A percentile compares a stretch with the other conserved stretches of the same genome.
phyloP scores from a whole-genome alignment of 2,797 vertebrate genomes.

The Sphenodon punctatus region DNA sequence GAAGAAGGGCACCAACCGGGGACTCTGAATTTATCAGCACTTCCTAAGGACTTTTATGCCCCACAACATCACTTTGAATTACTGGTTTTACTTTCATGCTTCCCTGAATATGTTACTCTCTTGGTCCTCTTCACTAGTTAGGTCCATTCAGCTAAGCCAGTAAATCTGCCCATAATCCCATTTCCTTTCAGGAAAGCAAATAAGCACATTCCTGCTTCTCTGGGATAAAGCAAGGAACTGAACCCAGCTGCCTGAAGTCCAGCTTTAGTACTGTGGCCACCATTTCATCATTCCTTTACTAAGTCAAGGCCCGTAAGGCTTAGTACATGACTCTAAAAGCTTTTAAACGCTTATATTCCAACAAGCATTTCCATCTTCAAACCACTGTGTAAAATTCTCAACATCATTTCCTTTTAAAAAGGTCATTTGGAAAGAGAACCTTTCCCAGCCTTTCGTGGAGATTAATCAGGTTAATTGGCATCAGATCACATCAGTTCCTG shows the following conservation, averaged over 20 bases:
- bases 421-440: conserved; percentile 19
- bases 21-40: too few species aligned
- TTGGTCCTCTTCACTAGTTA: too few species aligned
- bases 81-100: too few species aligned
- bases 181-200: neutral
- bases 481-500: conserved; percentile 34
- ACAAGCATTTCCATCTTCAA: neutral
- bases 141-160: too few species aligned
- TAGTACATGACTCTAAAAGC: neutral
- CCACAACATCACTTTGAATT: too few species aligned
- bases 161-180: neutral
- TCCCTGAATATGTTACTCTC: too few species aligned
- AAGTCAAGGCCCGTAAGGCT: neutral
- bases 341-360: neutral
- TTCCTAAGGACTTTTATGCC: too few species aligned
- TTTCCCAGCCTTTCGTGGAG: conserved; percentile 13
- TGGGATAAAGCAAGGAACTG: neutral
- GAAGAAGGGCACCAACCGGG: too few species aligned
- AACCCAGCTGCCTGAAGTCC: neutral
- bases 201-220: neutral
- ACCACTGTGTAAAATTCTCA: neutral
- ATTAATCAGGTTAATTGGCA: conserved; percentile 56
- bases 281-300: neutral
- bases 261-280: neutral
- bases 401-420: conserved; percentile 18